Conservation (phyloP, 2,113 vertebrate genomes). For the Galemys pyrenaicus region DNA sequence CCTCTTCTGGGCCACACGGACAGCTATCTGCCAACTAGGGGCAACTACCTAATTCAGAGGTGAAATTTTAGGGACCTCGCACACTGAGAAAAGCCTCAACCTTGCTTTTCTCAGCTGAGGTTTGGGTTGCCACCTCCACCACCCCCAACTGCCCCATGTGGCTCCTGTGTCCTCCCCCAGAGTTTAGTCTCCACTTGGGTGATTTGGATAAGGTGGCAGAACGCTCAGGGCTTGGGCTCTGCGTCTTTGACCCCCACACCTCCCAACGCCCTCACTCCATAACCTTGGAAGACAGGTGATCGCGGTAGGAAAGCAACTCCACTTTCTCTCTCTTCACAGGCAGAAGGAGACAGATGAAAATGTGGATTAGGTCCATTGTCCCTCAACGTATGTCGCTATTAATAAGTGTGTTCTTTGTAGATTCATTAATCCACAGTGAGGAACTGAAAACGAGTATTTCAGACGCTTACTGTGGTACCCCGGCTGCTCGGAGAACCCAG, state of each 20-base stretch:
- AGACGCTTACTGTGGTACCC: slow-evolving; percentile 17
- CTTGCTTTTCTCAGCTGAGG: background rate
- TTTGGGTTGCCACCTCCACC: background rate
- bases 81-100: background rate
- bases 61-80: background rate
- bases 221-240: no score
- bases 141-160: no score
- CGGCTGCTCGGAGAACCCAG: background rate
- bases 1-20: background rate
- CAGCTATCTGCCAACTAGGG: background rate
- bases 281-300: accelerated
- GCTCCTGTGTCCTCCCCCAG: no score
- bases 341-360: background rate
- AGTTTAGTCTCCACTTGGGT: no score
- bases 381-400: background rate
- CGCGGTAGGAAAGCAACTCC: background rate
- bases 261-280: accelerated
- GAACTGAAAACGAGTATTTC: slow-evolving; percentile 42
- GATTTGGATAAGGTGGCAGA: background rate
- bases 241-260: accelerated
- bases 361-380: background rate
- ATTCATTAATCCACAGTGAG: slow-evolving; percentile 56
- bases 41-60: background rate
- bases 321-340: background rate
- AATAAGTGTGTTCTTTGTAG: slow-evolving; percentile 50